These are phyloP conservation scores for Amblyopsis rosae DNA, from an alignment of 2,113 vertebrate genomes.

Conservation along the genomic window DNA sequence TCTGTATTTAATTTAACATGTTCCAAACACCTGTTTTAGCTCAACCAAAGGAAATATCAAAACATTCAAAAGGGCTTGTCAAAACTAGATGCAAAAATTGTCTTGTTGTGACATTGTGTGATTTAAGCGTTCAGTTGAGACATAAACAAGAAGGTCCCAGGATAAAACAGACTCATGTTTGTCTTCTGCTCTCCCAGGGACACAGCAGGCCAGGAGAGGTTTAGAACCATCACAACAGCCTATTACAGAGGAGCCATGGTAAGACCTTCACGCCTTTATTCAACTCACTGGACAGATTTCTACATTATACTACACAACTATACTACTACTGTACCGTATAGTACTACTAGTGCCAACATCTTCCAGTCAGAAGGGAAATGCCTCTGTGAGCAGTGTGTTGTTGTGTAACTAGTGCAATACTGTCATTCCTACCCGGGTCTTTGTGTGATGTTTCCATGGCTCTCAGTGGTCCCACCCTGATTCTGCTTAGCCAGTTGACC, in stretches of 20 bases:
- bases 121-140: too few species aligned
- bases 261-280: constrained; percentile 24
- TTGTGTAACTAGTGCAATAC: neutral
- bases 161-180: neutral
- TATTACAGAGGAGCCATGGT: constrained; percentile 95
- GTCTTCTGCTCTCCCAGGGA: constrained; percentile 72
- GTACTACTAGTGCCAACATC: too few species aligned
- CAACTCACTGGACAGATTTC: neutral
- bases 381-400: neutral
- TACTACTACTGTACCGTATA: too few species aligned
- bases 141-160: too few species aligned
- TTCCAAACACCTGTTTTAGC: too few species aligned
- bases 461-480: neutral
- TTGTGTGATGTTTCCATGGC: constrained; percentile 1
- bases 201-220: constrained; percentile 91
- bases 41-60: too few species aligned
- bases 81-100: too few species aligned
- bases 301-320: too few species aligned
- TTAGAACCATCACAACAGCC: constrained; percentile 91
- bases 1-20: too few species aligned
- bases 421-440: neutral
- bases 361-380: too few species aligned
- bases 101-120: too few species aligned
- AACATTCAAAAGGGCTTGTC: too few species aligned
- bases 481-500: neutral